These are phyloP conservation scores for Anaspis maculata DNA, from an alignment of 2,888 invertebrate genomes.

Conservation along the genomic window DNA sequence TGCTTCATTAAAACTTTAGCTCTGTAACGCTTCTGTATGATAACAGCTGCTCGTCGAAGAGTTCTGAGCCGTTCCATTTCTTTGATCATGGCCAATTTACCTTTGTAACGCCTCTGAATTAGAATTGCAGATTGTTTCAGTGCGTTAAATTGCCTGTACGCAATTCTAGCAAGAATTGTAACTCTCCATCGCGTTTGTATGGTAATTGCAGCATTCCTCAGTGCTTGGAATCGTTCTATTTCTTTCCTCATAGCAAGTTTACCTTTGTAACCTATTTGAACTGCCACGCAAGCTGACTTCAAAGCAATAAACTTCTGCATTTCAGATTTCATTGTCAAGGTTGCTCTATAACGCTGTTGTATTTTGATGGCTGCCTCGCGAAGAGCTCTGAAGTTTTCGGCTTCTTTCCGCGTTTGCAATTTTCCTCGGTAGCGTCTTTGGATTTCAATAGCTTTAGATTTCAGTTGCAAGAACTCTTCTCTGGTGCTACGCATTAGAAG, in stretches of 20 bases:
- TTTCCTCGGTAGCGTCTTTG: constrained; percentile 33
- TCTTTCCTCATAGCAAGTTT: not conserved
- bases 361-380: not conserved
- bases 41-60: constrained; percentile 21
- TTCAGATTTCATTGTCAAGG: constrained; percentile 21
- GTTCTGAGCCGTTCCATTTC: constrained; percentile 6
- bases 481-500: constrained; percentile 27
- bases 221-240: constrained; percentile 7
- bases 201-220: constrained; percentile 36
- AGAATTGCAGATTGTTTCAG: constrained; percentile 37
- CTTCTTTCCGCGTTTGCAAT: not conserved
- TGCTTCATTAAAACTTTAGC: constrained; percentile 26
- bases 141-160: constrained; percentile 25
- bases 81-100: constrained; percentile 33
- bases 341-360: constrained; percentile 4
- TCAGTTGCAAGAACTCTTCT: constrained; percentile 15
- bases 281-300: constrained; percentile 1
- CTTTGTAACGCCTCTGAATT: constrained; percentile 40
- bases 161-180: constrained; percentile 36
- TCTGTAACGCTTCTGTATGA: constrained; percentile 39
- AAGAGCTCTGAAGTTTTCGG: not conserved
- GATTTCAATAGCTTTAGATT: constrained; percentile 32
- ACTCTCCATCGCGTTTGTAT: constrained; percentile 40
- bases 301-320: not conserved
- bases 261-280: constrained; percentile 36